phyloP scores from a whole-genome alignment of 2,113 vertebrate species.

The Furnarius figulus region DNA sequence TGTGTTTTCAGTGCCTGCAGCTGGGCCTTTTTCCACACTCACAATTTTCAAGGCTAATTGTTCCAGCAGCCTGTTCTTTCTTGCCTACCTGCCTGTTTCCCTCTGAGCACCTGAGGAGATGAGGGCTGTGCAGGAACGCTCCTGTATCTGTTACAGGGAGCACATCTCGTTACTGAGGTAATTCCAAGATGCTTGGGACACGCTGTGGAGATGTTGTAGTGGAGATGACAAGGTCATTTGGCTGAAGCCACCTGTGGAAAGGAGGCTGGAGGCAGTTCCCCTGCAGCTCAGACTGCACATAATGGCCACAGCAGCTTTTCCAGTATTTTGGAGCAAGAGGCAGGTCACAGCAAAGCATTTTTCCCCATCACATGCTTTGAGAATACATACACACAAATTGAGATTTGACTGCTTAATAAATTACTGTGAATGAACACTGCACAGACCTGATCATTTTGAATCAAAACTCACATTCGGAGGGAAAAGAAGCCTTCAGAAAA shows the following conservation, averaged over 20 bases:
- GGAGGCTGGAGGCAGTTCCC: neutral
- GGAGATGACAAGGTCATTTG: neutral
- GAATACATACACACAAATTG: neutral
- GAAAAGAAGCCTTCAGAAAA: neutral
- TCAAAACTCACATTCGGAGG: neutral
- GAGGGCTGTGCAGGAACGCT: neutral
- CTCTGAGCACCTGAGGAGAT: conserved; percentile 47
- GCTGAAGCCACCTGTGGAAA: neutral
- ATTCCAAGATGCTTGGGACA: conserved; percentile 37
- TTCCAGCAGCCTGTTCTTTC: neutral
- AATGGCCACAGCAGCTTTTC: neutral
- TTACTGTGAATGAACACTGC: neutral
- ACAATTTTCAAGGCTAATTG: conserved; percentile 25
- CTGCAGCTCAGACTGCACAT: neutral
- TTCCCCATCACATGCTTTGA: neutral
- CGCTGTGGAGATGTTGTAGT: neutral
- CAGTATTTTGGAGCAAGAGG: neutral
- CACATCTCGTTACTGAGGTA: conserved; percentile 31
- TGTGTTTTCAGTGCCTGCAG: neutral
- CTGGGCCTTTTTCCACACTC: neutral
- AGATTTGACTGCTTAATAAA: neutral
- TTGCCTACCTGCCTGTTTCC: conserved; percentile 49
- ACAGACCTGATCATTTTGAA: neutral
- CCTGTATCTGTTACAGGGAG: neutral
- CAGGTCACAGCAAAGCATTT: neutral